These are phyloP conservation scores for Shargacucullia verbasci DNA, from an alignment of 2,888 invertebrate species.

Conservation along the genomic window DNA sequence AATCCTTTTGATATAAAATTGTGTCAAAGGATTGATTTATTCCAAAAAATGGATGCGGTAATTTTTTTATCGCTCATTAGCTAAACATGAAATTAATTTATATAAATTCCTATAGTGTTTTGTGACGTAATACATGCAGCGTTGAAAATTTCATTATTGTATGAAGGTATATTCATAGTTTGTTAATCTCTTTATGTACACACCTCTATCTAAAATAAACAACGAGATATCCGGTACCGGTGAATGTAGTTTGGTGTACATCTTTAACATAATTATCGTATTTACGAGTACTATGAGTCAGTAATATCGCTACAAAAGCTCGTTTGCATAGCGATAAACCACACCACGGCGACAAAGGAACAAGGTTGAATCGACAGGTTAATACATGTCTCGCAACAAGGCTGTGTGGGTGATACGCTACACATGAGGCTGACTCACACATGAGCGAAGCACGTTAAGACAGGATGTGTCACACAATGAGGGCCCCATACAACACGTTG, in stretches of 20 bases:
- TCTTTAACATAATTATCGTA: conserved; percentile 47
- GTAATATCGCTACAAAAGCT: conserved; percentile 74
- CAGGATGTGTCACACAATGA: conserved; percentile 64
- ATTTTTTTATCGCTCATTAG: too few species aligned
- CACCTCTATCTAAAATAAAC: conserved; percentile 50
- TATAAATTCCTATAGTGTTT: too few species aligned
- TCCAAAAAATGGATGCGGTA: too few species aligned
- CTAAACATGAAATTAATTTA: too few species aligned
- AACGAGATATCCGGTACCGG: conserved; percentile 48
- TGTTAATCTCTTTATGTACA: conserved; percentile 21
- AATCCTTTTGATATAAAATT: too few species aligned
- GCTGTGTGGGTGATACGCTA: conserved; percentile 60
- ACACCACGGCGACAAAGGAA: conserved; percentile 75
- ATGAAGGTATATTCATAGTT: not conserved
- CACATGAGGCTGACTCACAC: conserved; percentile 53
- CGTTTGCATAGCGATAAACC: conserved; percentile 79
- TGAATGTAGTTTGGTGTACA: conserved; percentile 46
- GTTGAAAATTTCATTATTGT: conserved; percentile 7
- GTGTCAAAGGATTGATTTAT: too few species aligned
- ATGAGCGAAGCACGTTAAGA: conserved; percentile 49
- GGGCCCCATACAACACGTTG: conserved; percentile 40
- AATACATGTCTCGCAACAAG: conserved; percentile 72
- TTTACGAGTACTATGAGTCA: conserved; percentile 70
- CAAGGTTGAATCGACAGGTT: conserved; percentile 83
- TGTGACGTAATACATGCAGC: not conserved